A percentile compares a stretch with the other conserved stretches of the same genome.
These are phyloP conservation scores for Tragopan temminckii DNA, from an alignment of 2,797 vertebrate genomes.

Conservation along the genomic window DNA sequence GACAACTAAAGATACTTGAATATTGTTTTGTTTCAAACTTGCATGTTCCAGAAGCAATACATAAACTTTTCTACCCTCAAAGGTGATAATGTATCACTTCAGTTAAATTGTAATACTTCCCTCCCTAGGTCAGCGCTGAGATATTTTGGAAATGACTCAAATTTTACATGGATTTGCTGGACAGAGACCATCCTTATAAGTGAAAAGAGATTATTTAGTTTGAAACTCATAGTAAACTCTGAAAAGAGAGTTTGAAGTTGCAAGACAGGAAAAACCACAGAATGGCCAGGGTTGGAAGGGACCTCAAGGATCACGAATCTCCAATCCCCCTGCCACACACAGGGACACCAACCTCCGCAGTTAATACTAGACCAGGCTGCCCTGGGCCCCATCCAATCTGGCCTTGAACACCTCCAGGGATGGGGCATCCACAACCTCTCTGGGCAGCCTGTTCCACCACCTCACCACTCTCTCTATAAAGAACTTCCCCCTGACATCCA, in stretches of 20 bases:
- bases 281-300: too few relatives aligned
- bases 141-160: not conserved
- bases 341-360: too few relatives aligned
- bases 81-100: not conserved
- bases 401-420: too few relatives aligned
- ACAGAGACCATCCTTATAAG: not conserved
- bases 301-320: too few relatives aligned
- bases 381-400: too few relatives aligned
- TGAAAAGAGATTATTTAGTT: not conserved
- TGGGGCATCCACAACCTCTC: too few relatives aligned
- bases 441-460: too few relatives aligned
- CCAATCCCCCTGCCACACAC: too few relatives aligned
- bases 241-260: rapidly evolving
- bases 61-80: not conserved
- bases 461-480: too few relatives aligned
- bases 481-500: too few relatives aligned
- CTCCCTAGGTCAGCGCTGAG: not conserved
- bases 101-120: not conserved
- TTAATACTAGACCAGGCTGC: too few relatives aligned
- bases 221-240: not conserved
- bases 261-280: not conserved
- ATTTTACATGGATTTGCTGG: not conserved
- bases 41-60: rapidly evolving
- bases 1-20: not conserved
- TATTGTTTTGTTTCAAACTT: not conserved